phyloP scores from a whole-genome alignment of 1,140 invertebrate genomes.

The Hydropsyche tenuis region DNA sequence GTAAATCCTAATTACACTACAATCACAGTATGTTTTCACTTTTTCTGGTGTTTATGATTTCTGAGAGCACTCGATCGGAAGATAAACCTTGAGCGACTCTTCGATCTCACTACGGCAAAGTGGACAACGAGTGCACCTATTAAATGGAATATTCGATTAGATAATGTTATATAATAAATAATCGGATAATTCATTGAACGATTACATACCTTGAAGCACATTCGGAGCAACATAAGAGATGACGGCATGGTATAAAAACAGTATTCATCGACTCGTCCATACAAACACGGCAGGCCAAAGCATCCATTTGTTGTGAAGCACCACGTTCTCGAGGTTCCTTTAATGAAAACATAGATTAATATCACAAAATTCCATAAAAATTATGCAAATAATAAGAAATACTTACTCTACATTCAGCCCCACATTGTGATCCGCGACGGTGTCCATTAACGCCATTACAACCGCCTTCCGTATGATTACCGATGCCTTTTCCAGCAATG shows the following conservation, averaged over 20 bases:
- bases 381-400: constrained; percentile 4
- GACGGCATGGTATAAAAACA: constrained; percentile 82
- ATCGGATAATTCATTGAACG: background rate
- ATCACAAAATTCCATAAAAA: constrained; percentile 13
- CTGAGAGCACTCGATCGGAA: constrained; percentile 66
- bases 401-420: constrained; percentile 55
- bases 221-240: constrained; percentile 77
- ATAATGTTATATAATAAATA: background rate
- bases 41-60: constrained; percentile 33
- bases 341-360: constrained; percentile 50
- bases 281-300: constrained; percentile 81
- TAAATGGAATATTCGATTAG: constrained; percentile 30
- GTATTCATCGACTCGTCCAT: constrained; percentile 82
- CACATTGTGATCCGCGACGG: constrained; percentile 41
- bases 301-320: constrained; percentile 66
- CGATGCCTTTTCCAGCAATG: constrained; percentile 50
- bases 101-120: constrained; percentile 77
- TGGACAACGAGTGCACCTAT: constrained; percentile 77
- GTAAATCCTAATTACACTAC: constrained; percentile 30
- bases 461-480: constrained; percentile 44
- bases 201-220: constrained; percentile 68
- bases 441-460: constrained; percentile 46
- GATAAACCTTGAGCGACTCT: constrained; percentile 74
- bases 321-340: constrained; percentile 64
- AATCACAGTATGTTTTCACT: constrained; percentile 5